Evolutionary conservation across 2,888 invertebrate species (phyloP), one percentile per base, ranked within the genome.

Genomic region (Pocota personata): DNA sequence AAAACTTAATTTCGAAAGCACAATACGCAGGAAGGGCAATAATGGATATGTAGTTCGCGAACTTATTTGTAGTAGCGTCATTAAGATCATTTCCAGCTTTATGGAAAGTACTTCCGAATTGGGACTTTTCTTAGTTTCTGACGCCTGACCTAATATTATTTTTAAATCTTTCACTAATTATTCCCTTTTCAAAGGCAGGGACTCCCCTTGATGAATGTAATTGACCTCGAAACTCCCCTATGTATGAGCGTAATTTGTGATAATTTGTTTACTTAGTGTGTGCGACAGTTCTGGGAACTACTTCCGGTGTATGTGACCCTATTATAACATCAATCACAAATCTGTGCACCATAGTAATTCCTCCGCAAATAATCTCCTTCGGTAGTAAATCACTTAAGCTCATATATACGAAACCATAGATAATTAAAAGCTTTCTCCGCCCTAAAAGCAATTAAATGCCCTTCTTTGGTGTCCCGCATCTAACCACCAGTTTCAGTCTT

Each of bases 401-500:
- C 27, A n/a, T 30, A 66, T 30, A 66, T 58, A 50, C 14, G 48
- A 60, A 62, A 64, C 71, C 78, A 57, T 69, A 67, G 78, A 78
- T 83, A 79, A 79, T 79, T 84, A 79, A 84, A 84, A 84, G 79
- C 83, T 69, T 64, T 57, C 66, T 57, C 55, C 67, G 10, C 32
- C 82, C 77, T 50, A 66, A 73, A 75, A 75, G 64, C 73, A 69
- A 84, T 79, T 84, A 75, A 79, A 43, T 57, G 27, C 14, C 35
- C 35, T 55, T 58, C 76, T 37, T 69, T 30, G 76, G 58, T 40
- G 30, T 60, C 60, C 43, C 62, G 37, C 76, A 78, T 71, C 72
- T 66, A 37, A 66, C 73, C 72, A 78, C 52, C 52, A 55, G 50
- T 58, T 69, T 64, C 64, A 71, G 71, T 71, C 60, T n/a, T 2